Percentiles rank a stretch among this genome's conserved stretches.
phyloP scores from a whole-genome alignment of 2,113 vertebrate species.

The Talpa occidentalis region DNA sequence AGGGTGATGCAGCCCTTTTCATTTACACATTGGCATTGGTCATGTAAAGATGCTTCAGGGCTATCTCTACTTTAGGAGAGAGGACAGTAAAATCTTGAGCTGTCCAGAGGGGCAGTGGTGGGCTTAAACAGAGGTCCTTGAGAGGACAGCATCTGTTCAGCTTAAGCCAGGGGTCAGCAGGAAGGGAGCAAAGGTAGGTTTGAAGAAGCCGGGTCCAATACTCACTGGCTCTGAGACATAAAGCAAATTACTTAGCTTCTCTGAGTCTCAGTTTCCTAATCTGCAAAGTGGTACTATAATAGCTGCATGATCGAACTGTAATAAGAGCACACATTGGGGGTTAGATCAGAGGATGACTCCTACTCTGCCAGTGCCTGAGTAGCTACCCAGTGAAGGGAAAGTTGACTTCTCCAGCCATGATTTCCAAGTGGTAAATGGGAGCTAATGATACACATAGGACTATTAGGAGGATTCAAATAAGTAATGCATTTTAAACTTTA shows the following conservation, averaged over 20 bases:
- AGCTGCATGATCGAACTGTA: not conserved
- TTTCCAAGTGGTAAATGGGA: not conserved
- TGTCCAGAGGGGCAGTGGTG: not conserved
- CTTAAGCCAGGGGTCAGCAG: not conserved
- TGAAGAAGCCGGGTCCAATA: not conserved
- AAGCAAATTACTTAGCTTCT: not conserved
- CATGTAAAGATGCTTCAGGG: not conserved
- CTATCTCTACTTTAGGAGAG: not conserved
- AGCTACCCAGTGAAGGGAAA: not conserved
- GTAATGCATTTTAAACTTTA: not conserved
- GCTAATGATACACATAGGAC: not conserved
- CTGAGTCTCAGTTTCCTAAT: not conserved
- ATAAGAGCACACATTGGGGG: not conserved
- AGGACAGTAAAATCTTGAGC: not conserved
- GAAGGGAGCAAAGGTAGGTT: not conserved
- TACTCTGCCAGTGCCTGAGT: not conserved
- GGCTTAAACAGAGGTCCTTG: not conserved
- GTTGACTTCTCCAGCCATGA: not conserved
- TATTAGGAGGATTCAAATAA: constrained; percentile 4
- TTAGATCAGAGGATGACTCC: not conserved
- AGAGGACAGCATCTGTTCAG: not conserved
- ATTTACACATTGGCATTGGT: not conserved
- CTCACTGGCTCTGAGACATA: not conserved
- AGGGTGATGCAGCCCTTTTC: not conserved
- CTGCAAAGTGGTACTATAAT: not conserved